Percentiles rank a stretch among this genome's conserved stretches.
Evolutionary conservation across 2,888 invertebrate genomes (phyloP).

Genomic region (Andricus curvator): DNA sequence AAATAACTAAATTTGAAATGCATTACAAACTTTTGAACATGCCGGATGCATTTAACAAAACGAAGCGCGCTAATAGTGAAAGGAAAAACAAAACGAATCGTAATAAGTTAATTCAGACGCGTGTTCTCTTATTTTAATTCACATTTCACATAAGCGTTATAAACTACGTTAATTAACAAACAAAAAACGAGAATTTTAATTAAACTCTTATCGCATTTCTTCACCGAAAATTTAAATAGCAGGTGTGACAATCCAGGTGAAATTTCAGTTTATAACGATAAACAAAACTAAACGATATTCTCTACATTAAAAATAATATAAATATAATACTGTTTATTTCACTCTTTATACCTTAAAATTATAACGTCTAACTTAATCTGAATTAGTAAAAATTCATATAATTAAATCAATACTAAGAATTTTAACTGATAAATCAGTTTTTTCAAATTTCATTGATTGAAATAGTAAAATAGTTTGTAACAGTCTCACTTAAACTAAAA

Average conservation of each 20-base stretch:
- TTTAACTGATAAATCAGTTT: too few relatives aligned
- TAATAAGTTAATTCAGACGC: not conserved
- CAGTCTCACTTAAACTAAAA: too few relatives aligned
- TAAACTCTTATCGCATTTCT: not conserved
- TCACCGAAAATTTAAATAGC: not conserved
- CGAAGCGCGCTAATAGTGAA: not conserved
- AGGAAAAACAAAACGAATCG: not conserved
- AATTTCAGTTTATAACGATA: too few relatives aligned
- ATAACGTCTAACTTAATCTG: too few relatives aligned
- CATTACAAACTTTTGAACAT: not conserved
- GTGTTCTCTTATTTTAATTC: not conserved
- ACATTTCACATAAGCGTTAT: slow-evolving; percentile 1
- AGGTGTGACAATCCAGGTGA: not conserved
- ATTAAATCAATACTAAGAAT: too few relatives aligned
- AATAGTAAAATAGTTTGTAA: too few relatives aligned
- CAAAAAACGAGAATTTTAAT: not conserved
- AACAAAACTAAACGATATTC: too few relatives aligned
- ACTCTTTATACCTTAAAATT: too few relatives aligned
- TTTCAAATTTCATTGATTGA: too few relatives aligned
- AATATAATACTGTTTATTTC: too few relatives aligned
- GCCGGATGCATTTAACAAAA: not conserved
- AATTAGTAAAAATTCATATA: too few relatives aligned
- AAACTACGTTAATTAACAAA: not conserved
- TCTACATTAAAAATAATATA: too few relatives aligned
- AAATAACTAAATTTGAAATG: not conserved